Percentiles rank a stretch among this genome's conserved stretches.
Evolutionary conservation across 2,113 vertebrate genomes (phyloP).

Genomic region (Paratilapia polleni): DNA sequence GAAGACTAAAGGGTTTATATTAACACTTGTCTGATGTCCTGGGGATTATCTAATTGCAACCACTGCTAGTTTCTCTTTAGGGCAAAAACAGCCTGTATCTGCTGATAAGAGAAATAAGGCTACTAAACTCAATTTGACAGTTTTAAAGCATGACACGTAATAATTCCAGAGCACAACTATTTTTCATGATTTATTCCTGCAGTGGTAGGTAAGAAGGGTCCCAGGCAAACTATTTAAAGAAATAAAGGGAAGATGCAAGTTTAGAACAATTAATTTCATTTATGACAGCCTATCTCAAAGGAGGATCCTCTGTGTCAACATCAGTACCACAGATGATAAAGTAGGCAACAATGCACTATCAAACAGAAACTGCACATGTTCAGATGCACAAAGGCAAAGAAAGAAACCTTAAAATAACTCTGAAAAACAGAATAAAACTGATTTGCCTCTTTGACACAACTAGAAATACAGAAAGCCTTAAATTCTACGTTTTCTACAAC

Average conservation of each 20-base stretch:
- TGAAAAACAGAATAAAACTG: background rate
- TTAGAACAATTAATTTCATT: constrained; percentile 51
- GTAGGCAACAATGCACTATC: constrained; percentile 5
- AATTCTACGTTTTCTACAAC: constrained; percentile 6
- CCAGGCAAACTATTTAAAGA: constrained; percentile 58
- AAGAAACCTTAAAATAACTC: constrained; percentile 12
- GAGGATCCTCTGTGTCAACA: constrained; percentile 32
- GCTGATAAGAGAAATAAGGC: background rate
- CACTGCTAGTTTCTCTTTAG: background rate
- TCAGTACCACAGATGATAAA: constrained; percentile 20
- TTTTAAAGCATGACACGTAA: background rate
- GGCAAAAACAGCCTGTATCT: background rate
- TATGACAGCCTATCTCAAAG: constrained; percentile 46
- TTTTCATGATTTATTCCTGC: constrained; percentile 27
- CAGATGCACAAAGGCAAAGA: background rate
- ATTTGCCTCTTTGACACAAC: background rate
- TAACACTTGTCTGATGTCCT: background rate
- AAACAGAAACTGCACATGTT: constrained; percentile 12
- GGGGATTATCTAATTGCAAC: background rate
- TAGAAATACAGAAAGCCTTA: background rate
- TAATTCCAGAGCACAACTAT: constrained; percentile 10
- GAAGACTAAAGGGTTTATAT: background rate
- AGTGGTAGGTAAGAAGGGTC: constrained; percentile 15
- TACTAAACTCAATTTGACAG: constrained; percentile 34
- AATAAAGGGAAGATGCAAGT: constrained; percentile 27